A percentile compares a stretch with the other conserved stretches of the same genome.
These are phyloP conservation scores for Acanthiza pusilla DNA, from an alignment of 2,797 vertebrate genomes.

Conservation along the genomic window DNA sequence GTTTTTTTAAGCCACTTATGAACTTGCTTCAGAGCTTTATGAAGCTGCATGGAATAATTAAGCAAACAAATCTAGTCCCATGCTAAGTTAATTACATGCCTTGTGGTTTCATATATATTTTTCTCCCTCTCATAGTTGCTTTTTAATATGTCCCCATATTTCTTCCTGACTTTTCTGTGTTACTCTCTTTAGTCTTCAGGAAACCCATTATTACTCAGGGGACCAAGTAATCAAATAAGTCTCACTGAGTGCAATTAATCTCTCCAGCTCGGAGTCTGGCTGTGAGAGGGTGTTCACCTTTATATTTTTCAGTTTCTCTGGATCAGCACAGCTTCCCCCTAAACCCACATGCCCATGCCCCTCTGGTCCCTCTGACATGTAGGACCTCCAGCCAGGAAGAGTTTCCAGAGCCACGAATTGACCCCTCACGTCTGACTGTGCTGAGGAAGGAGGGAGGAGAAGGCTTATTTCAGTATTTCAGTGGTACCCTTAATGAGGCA, in stretches of 20 bases:
- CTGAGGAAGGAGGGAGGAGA: neutral
- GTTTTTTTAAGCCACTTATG: neutral
- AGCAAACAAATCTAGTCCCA: slow-evolving; percentile 53
- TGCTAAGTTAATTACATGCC: slow-evolving; percentile 48
- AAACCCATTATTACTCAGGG: slow-evolving; percentile 52
- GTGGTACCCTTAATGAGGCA: neutral
- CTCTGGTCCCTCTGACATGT: neutral
- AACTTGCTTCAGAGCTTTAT: slow-evolving; percentile 37
- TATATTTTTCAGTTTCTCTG: neutral
- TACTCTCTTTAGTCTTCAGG: slow-evolving; percentile 36
- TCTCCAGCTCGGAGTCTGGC: neutral
- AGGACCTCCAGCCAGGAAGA: neutral
- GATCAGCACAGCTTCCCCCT: neutral
- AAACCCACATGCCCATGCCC: neutral
- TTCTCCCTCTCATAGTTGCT: slow-evolving; percentile 32
- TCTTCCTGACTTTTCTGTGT: slow-evolving; percentile 58
- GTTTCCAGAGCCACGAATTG: neutral
- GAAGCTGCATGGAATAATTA: slow-evolving; percentile 52
- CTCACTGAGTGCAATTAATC: slow-evolving; percentile 36
- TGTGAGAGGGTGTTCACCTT: slow-evolving; percentile 3
- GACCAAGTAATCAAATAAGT: slow-evolving; percentile 38
- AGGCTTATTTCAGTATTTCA: neutral
- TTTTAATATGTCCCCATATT: slow-evolving; percentile 49
- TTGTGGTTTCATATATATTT: slow-evolving; percentile 49
- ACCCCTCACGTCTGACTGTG: neutral